Percentiles rank a stretch among this genome's conserved stretches.
phyloP scores from a whole-genome alignment of 2,888 invertebrate genomes.

The Agriopis leucophaearia region DNA sequence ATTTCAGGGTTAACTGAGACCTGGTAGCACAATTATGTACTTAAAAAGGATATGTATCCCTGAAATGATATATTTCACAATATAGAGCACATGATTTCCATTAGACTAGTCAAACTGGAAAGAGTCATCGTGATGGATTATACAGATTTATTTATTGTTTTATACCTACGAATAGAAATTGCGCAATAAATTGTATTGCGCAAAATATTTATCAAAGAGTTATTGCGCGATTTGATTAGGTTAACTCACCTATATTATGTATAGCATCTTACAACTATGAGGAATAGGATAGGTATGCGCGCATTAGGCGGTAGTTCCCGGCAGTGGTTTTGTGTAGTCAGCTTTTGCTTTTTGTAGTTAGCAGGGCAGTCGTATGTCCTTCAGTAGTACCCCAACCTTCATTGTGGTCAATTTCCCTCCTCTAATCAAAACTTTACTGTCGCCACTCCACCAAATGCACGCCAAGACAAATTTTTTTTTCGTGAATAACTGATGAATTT shows the following conservation, averaged over 20 bases:
- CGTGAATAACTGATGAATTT: conserved; percentile 33
- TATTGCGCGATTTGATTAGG: conserved; percentile 32
- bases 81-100: conserved; percentile 58
- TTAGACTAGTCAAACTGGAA: conserved; percentile 84
- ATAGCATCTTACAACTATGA: conserved; percentile 21
- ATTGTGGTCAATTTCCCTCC: neutral
- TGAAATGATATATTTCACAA: conserved; percentile 16
- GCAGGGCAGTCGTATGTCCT: neutral
- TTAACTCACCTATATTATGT: conserved; percentile 21
- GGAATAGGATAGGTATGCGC: neutral
- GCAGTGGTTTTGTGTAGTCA: neutral
- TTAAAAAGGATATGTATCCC: conserved; percentile 9
- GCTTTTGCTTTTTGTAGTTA: neutral
- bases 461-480: conserved; percentile 26
- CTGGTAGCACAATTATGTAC: conserved; percentile 23
- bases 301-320: conserved; percentile 3
- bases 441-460: neutral
- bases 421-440: neutral
- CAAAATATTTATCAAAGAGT: conserved; percentile 48
- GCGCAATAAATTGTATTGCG: conserved; percentile 44
- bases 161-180: conserved; percentile 48
- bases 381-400: neutral
- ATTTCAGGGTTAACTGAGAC: conserved; percentile 5
- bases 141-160: conserved; percentile 79
- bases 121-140: conserved; percentile 71